phyloP scores from a whole-genome alignment of 2,888 invertebrate species.

The Diogma glabrata region DNA sequence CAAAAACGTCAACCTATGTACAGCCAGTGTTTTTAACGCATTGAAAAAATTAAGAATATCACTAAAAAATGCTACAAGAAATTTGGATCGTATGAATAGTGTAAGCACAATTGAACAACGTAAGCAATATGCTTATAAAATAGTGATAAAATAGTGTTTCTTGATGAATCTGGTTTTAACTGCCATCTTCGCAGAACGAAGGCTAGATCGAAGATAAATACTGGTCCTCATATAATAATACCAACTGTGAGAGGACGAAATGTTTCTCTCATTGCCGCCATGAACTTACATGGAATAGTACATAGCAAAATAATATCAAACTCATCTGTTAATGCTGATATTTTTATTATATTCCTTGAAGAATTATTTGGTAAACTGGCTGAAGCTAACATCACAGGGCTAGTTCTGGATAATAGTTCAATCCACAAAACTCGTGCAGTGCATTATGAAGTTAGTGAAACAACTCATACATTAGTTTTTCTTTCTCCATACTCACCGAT shows the following conservation, averaged over 20 bases:
- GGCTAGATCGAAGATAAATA: not conserved
- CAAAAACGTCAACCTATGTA: constrained; percentile 1
- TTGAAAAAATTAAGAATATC: not conserved
- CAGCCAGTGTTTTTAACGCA: not conserved
- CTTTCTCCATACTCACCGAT: no score
- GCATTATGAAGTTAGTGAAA: no score
- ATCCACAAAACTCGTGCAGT: no score
- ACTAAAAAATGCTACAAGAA: constrained; percentile 1
- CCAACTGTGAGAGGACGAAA: not conserved
- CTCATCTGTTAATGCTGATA: constrained; percentile 1
- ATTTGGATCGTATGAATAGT: not conserved
- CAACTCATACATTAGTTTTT: no score
- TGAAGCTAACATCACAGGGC: no score
- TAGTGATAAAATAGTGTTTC: constrained; percentile 4
- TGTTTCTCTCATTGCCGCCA: no score
- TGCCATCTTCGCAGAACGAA: constrained; percentile 4
- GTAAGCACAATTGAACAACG: not conserved
- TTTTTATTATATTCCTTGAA: constrained; percentile 5
- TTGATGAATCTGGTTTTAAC: constrained; percentile 2
- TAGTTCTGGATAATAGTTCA: no score
- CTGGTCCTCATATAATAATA: constrained; percentile 2
- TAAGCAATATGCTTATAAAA: not conserved
- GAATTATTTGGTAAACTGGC: no score
- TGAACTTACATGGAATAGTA: constrained; percentile 1
- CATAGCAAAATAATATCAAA: not conserved